These are phyloP conservation scores for Dipodomys stephensi DNA, from an alignment of 2,113 vertebrate species.

Conservation along the genomic window DNA sequence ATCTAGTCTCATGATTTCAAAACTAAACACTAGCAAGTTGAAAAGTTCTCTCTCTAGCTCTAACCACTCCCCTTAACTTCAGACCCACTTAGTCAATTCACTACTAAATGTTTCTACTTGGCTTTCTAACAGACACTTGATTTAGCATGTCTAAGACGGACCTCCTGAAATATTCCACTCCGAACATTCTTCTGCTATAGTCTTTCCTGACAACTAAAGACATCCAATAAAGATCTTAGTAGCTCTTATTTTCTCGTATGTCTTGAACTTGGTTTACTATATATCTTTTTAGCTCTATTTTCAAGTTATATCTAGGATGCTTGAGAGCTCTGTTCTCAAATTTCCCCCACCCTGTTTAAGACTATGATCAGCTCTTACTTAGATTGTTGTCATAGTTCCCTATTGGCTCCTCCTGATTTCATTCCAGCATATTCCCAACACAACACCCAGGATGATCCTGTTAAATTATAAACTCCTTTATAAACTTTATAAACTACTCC, in stretches of 20 bases:
- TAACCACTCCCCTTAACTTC: background rate
- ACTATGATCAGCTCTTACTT: background rate
- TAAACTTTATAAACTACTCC: background rate
- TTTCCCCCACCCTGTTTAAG: background rate
- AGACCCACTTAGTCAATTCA: conserved; percentile 9
- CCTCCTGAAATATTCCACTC: background rate
- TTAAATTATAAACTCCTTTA: background rate
- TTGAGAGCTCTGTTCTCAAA: background rate
- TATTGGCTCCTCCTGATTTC: background rate
- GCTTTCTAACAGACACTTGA: background rate
- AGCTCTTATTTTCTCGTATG: background rate
- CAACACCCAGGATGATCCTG: background rate
- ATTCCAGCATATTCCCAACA: background rate
- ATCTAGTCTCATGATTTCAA: conserved; percentile 63
- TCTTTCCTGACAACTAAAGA: background rate
- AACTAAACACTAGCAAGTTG: conserved; percentile 8
- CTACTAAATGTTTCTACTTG: background rate
- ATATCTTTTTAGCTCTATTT: conserved; percentile 23
- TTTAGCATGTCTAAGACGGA: background rate
- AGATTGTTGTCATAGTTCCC: background rate
- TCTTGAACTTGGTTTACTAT: background rate
- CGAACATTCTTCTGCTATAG: background rate
- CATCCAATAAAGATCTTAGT: background rate
- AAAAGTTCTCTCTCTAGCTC: background rate
- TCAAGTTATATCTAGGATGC: conserved; percentile 1